Evolutionary conservation across 2,797 vertebrate species (phyloP).

Genomic region (Brachyrhaphis roseni): DNA sequence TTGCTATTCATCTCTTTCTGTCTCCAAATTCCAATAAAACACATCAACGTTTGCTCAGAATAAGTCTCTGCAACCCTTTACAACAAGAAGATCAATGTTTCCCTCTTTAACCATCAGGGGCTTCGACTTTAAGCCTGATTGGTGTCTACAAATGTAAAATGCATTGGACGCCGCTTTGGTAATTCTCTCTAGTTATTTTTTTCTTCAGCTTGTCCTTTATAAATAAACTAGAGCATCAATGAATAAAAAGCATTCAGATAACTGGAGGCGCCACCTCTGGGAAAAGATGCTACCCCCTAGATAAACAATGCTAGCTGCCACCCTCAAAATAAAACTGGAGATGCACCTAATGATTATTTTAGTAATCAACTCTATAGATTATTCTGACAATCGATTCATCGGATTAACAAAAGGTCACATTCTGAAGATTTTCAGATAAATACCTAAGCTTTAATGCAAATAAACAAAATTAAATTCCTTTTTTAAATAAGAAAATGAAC

Average conservation of each 20-base stretch:
- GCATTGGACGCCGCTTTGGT: background rate
- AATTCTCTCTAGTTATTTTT: slow-evolving; percentile 1
- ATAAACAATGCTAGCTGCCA: slow-evolving; percentile 3
- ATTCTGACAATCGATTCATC: too few relatives aligned
- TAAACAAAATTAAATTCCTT: too few relatives aligned
- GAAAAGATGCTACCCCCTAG: slow-evolving; percentile 31
- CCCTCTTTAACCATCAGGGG: background rate
- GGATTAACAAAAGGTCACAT: too few relatives aligned
- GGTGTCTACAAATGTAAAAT: background rate
- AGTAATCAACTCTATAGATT: too few relatives aligned
- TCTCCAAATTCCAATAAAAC: background rate
- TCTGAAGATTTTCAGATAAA: too few relatives aligned
- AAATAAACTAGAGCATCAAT: slow-evolving; percentile 4
- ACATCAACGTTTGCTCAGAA: background rate
- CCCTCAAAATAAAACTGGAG: background rate
- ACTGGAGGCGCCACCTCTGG: slow-evolving; percentile 42
- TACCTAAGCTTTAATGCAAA: too few relatives aligned
- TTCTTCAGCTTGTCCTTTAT: background rate
- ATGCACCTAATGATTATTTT: background rate
- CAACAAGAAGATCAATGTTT: background rate
- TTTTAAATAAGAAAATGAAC: too few relatives aligned
- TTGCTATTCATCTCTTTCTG: background rate
- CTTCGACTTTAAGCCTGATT: background rate
- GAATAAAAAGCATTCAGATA: slow-evolving; percentile 28
- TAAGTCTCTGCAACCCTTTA: background rate